These are phyloP conservation scores for Mesorhabditis sp. DNA, from an alignment of 2,888 invertebrate genomes.

Conservation along the genomic window DNA sequence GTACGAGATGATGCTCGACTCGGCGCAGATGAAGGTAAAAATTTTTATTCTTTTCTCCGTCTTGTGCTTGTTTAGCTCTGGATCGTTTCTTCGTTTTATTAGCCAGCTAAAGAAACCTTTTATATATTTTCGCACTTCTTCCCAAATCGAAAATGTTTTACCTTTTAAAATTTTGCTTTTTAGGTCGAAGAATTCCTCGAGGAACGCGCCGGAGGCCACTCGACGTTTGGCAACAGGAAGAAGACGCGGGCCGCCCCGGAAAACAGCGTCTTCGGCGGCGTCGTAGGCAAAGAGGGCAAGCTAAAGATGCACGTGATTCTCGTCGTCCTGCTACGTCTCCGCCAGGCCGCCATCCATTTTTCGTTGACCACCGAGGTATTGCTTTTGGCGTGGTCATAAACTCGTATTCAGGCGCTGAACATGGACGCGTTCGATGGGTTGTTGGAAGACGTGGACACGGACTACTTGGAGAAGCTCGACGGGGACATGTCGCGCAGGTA, in stretches of 20 bases:
- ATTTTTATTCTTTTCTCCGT: not conserved
- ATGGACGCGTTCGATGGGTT: conserved; percentile 48
- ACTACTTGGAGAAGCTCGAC: conserved; percentile 12
- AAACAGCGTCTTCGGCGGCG: not conserved
- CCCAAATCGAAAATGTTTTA: too few relatives aligned
- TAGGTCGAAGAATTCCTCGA: not conserved
- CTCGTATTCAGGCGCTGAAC: conserved; percentile 34
- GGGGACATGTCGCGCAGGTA: not conserved
- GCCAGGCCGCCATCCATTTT: conserved; percentile 86
- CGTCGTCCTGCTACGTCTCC: conserved; percentile 76
- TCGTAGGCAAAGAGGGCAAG: not conserved
- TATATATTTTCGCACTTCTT: too few relatives aligned
- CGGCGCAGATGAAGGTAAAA: conserved; percentile 33
- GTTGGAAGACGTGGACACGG: conserved; percentile 20
- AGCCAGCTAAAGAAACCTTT: too few relatives aligned
- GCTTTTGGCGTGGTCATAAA: not conserved
- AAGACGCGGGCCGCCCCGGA: not conserved
- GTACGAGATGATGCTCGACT: conserved; percentile 54
- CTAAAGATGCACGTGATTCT: conserved; percentile 61
- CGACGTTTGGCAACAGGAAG: not conserved
- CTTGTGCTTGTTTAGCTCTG: too few relatives aligned
- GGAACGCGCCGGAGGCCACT: not conserved
- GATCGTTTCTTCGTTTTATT: too few relatives aligned
- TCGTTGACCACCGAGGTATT: conserved; percentile 70
- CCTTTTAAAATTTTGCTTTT: not conserved